Percentiles rank a stretch among this genome's conserved stretches.
These are phyloP conservation scores for Mormyrops attenuatus DNA, from an alignment of 2,797 vertebrate genomes.

Conservation along the genomic window DNA sequence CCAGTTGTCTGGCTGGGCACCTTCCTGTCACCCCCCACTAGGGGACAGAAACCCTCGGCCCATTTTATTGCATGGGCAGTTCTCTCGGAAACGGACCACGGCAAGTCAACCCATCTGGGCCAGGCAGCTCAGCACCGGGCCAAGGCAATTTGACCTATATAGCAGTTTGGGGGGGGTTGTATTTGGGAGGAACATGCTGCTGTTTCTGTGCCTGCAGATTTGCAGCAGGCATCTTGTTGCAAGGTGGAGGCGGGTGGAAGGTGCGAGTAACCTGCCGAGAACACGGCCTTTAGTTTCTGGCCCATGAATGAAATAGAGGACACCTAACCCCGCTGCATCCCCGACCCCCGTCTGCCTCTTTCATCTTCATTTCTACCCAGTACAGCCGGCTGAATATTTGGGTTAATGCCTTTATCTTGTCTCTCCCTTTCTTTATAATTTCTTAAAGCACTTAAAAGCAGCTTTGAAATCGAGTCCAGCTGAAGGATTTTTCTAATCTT, in stretches of 20 bases:
- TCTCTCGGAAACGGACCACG: background rate
- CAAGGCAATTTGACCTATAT: constrained; percentile 6
- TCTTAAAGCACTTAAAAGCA: background rate
- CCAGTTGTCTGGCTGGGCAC: background rate
- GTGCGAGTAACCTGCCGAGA: background rate
- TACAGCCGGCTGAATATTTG: background rate
- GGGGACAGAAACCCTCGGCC: background rate
- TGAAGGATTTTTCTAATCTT: background rate
- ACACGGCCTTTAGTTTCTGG: background rate
- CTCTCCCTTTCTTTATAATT: background rate
- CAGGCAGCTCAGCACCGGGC: background rate
- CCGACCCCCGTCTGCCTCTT: background rate
- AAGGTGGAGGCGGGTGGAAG: background rate
- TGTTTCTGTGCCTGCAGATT: background rate
- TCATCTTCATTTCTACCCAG: constrained; percentile 3
- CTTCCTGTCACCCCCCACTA: background rate
- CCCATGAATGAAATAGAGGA: background rate
- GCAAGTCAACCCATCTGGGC: background rate
- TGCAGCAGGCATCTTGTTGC: background rate
- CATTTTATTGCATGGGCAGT: background rate
- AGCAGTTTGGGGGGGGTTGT: background rate
- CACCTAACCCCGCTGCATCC: background rate
- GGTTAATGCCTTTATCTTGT: background rate
- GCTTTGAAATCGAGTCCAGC: background rate
- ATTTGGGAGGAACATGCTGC: background rate